Percentiles rank a stretch among this genome's conserved stretches.
Evolutionary conservation across 1,140 invertebrate species (phyloP).

Genomic region (Drosophila jambulina): DNA sequence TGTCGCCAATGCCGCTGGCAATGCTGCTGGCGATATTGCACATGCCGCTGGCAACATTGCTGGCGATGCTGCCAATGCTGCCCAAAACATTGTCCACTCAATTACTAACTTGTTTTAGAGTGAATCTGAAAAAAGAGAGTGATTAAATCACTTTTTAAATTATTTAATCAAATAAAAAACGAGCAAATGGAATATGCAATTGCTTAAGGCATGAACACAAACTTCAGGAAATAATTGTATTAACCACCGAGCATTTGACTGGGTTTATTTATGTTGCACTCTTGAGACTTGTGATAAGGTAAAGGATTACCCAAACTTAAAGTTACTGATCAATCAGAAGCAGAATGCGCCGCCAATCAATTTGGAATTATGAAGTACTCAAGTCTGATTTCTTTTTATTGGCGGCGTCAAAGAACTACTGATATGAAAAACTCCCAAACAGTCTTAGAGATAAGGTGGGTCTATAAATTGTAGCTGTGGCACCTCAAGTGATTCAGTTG

Average conservation of each 20-base stretch:
- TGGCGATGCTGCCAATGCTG: slow-evolving; percentile 8
- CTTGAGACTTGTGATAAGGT: slow-evolving; percentile 22
- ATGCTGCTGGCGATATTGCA: slow-evolving; percentile 1
- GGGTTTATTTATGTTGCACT: slow-evolving; percentile 4
- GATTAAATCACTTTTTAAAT: not conserved
- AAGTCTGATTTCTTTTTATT: slow-evolving; percentile 41
- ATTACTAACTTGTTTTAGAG: slow-evolving; percentile 20
- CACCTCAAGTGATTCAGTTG: slow-evolving; percentile 17
- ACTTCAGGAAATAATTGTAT: not conserved
- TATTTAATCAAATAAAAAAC: slow-evolving; percentile 11
- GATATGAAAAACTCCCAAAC: slow-evolving; percentile 9
- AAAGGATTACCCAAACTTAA: slow-evolving; percentile 7
- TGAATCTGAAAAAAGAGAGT: no score
- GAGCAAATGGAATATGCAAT: not conserved
- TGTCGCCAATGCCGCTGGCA: slow-evolving; percentile 12
- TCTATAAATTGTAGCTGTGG: slow-evolving; percentile 45
- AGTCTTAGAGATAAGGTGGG: slow-evolving; percentile 24
- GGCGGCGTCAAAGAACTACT: slow-evolving; percentile 24
- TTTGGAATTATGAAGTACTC: slow-evolving; percentile 39
- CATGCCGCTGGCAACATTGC: slow-evolving; percentile 10
- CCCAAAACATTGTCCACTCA: slow-evolving; percentile 7
- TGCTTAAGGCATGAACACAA: not conserved
- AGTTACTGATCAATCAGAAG: slow-evolving; percentile 49
- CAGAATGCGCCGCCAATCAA: slow-evolving; percentile 8
- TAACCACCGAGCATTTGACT: not conserved